These are phyloP conservation scores for Takifugu bimaculatus DNA, from an alignment of 2,113 vertebrate genomes.

Conservation along the genomic window DNA sequence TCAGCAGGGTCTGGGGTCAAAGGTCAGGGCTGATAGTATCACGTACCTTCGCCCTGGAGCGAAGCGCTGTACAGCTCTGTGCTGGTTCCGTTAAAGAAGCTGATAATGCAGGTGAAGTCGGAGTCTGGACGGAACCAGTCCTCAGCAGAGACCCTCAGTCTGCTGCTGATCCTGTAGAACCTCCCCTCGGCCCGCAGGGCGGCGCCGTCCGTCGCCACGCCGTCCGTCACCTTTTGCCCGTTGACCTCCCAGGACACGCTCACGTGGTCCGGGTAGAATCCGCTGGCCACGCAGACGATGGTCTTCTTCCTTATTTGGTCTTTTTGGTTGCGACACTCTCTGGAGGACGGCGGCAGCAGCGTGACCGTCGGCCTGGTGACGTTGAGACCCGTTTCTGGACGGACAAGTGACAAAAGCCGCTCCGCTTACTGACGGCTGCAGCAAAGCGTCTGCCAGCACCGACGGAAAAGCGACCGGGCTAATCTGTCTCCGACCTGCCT, in stretches of 20 bases:
- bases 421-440: not conserved
- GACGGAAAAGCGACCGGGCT: no score
- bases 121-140: slow-evolving; percentile 64
- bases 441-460: no score
- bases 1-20: not conserved
- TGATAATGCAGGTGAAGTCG: slow-evolving; percentile 71
- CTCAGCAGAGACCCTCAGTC: slow-evolving; percentile 67
- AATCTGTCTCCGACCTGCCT: no score
- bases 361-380: slow-evolving; percentile 53
- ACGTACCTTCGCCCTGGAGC: not conserved
- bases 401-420: not conserved
- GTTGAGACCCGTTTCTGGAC: fast-evolving
- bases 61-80: fast-evolving
- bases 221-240: fast-evolving
- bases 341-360: slow-evolving; percentile 72
- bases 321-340: slow-evolving; percentile 54
- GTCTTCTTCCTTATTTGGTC: slow-evolving; percentile 64
- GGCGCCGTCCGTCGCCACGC: slow-evolving; percentile 71
- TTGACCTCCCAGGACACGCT: slow-evolving; percentile 75
- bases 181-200: fast-evolving
- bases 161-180: slow-evolving; percentile 78
- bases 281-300: slow-evolving; percentile 79
- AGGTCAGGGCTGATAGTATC: not conserved
- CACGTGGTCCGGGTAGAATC: slow-evolving; percentile 88
- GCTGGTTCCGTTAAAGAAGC: slow-evolving; percentile 18